Conservation (phyloP, 2,888 invertebrate species). For the Euplagia quadripunctaria region DNA sequence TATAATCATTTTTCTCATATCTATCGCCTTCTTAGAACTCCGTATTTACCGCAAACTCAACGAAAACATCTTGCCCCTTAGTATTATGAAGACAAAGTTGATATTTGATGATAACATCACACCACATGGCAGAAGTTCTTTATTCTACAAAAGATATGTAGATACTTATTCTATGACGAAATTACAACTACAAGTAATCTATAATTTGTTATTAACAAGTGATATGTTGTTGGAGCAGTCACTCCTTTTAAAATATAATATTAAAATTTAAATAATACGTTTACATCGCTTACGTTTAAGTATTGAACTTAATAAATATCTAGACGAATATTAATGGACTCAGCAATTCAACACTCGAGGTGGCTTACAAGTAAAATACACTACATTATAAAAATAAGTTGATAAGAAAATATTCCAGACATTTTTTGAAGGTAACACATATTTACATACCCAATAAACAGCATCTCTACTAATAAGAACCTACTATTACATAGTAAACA, state of each 20-base stretch:
- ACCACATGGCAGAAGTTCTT: slow-evolving; percentile 62
- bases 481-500: slow-evolving; percentile 11
- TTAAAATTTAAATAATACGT: slow-evolving; percentile 77
- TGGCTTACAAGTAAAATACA: slow-evolving; percentile 82
- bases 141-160: slow-evolving; percentile 63
- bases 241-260: slow-evolving; percentile 78
- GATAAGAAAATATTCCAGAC: slow-evolving; percentile 72
- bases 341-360: slow-evolving; percentile 82
- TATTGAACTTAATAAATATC: slow-evolving; percentile 72
- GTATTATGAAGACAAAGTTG: slow-evolving; percentile 62
- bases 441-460: slow-evolving; percentile 56
- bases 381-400: slow-evolving; percentile 77
- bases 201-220: slow-evolving; percentile 86
- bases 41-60: slow-evolving; percentile 53
- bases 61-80: slow-evolving; percentile 57
- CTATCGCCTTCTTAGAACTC: slow-evolving; percentile 60
- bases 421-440: slow-evolving; percentile 71
- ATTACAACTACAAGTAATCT: slow-evolving; percentile 79
- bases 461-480: slow-evolving; percentile 51
- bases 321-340: slow-evolving; percentile 74
- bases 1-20: slow-evolving; percentile 57
- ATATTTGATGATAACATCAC: slow-evolving; percentile 53
- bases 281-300: slow-evolving; percentile 69
- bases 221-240: slow-evolving; percentile 86
- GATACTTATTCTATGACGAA: slow-evolving; percentile 72